Conservation (phyloP, 2,113 vertebrate species). For the Pollimyrus isidori region DNA sequence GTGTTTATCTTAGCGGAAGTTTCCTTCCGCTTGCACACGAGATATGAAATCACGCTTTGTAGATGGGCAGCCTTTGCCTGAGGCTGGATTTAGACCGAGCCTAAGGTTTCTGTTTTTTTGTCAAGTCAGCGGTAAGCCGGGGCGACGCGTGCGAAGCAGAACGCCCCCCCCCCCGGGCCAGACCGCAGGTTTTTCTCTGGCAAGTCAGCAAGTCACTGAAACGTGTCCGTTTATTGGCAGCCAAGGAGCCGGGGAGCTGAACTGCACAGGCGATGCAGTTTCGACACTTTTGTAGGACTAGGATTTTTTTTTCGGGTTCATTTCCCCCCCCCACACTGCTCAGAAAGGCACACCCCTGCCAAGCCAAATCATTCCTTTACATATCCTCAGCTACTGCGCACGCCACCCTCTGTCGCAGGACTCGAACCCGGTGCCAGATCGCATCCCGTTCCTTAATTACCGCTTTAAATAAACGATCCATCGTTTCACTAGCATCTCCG, state of each 20-base stretch:
- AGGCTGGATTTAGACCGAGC: neutral
- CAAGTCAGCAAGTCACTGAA: neutral
- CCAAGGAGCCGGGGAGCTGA: neutral
- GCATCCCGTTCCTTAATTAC: neutral
- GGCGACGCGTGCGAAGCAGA: neutral
- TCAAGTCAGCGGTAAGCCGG: neutral
- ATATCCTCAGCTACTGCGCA: neutral
- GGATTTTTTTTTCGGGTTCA: neutral
- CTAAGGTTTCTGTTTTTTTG: neutral
- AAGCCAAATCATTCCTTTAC: neutral
- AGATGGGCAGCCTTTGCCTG: neutral
- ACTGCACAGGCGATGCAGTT: neutral
- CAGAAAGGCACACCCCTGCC: neutral
- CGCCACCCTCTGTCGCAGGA: neutral
- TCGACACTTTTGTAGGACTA: neutral
- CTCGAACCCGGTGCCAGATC: neutral
- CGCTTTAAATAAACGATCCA: neutral
- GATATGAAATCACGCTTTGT: neutral
- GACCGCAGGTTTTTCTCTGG: neutral
- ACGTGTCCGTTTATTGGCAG: neutral
- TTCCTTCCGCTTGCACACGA: neutral
- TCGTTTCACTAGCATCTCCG: neutral
- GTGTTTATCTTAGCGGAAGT: neutral
- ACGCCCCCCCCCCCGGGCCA: neutral
- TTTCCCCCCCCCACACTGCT: neutral